phyloP scores from a whole-genome alignment of 2,888 invertebrate species.

The Metellina segmentata region DNA sequence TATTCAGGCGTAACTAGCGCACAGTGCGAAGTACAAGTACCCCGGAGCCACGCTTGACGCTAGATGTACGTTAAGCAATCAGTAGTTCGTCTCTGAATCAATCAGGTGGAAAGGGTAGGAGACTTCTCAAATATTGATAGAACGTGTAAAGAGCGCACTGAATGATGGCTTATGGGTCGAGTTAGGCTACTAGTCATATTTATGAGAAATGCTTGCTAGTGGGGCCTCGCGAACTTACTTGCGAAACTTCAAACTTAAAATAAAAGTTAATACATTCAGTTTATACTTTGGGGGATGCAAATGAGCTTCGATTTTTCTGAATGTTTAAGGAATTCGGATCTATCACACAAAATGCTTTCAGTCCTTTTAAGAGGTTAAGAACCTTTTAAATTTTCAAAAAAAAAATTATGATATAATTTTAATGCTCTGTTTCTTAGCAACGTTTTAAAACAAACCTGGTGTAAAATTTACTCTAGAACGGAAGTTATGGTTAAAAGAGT shows the following conservation, averaged over 20 bases:
- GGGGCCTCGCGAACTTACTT: background rate
- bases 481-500: too few relatives aligned
- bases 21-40: background rate
- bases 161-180: background rate
- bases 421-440: too few relatives aligned
- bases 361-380: too few relatives aligned
- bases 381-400: too few relatives aligned
- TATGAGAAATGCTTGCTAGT: background rate
- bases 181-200: background rate
- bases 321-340: background rate
- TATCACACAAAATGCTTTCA: too few relatives aligned
- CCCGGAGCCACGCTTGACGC: background rate
- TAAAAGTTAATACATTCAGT: background rate
- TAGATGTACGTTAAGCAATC: conserved; percentile 17
- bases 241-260: background rate
- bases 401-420: too few relatives aligned
- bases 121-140: conserved; percentile 44
- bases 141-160: conserved; percentile 35
- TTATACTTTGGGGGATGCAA: background rate
- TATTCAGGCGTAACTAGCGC: background rate
- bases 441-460: too few relatives aligned
- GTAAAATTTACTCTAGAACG: too few relatives aligned
- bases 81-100: conserved; percentile 26
- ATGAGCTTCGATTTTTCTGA: background rate
- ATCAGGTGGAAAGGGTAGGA: conserved; percentile 21